Evolutionary conservation across 1,140 invertebrate species (phyloP), one percentile per base, ranked within the genome.

Genomic region (Ceratina calcarata): DNA sequence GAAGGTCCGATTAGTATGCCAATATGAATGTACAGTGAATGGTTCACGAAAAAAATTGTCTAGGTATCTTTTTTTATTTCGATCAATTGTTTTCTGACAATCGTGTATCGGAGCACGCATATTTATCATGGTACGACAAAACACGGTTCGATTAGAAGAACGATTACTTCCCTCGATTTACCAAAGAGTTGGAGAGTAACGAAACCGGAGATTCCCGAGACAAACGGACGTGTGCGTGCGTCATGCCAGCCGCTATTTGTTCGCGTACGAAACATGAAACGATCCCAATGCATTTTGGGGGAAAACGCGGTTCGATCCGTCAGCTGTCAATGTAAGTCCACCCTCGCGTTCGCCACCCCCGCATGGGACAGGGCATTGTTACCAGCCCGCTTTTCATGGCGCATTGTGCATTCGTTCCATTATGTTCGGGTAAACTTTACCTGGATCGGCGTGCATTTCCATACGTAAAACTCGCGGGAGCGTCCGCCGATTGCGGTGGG

Each of bases 271-370:
- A 78, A 78, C 76, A 78, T 6, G 76, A 72, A 78, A 72, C 76
- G 66, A 72, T 53, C 32, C 18, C 32, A 10, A 27, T 55, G 88
- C 60, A 64, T 80, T 85, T 84, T 81, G 64, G 58, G 76, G 60
- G 51, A 57, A 78, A 78, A 37, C 67, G 49, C 80, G 72, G 64
- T 80, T 80, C 72, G 84, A 77, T 80, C 87, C 86, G 87, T 89
- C 89, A 89, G 89, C 87, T 90, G 88, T 89, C 88, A 87, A 78
- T 82, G 83, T 68, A 79, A 51, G 87, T 87, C 79, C 82, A 85
- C 80, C 71, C 75, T 76, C 60, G 81, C 80, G 60, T 32, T 76
- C 24, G 24, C 67, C 67, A 86, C 89, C 89, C 87, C 87, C 89
- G 85, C 88, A 67, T 88, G 87, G 86, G 80, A 75, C 81, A 70